Base-by-base conservation (phyloP, 1,140 invertebrate species). In the Zaprionus capensis region DNA sequence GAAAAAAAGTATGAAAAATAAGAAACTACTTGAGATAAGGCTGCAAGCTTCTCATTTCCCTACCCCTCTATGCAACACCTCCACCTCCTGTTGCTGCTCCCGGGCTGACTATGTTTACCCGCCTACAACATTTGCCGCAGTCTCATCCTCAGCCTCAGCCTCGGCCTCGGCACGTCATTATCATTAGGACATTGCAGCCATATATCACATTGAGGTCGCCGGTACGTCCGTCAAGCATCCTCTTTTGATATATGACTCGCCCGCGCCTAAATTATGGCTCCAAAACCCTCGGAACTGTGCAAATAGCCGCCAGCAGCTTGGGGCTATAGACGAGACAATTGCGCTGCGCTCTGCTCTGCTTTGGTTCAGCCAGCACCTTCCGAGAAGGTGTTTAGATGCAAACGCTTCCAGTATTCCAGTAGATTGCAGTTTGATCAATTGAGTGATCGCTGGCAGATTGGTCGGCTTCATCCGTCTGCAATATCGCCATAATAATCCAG, bases 221-320 rank as follows among this genome's bases (percentile, higher is more conserved):
- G 38, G 38, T 4, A 46, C n/a, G 67, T 15, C 41, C 67, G 61
- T 75, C 67, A 71, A 71, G 67, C 63, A 65, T 31, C 58, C 58
- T 28, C 31, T 41, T 63, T 59, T 74, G 72, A 86, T 73, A 82
- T 78, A 86, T 83, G 81, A 55, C 78, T 86, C 82, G 70, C 83
- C 82, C 83, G 83, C 83, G 76, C 83, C 83, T 86, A 87, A 86
- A 86, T 86, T 82, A 86, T 87, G 77, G 61, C 46, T 72, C 70
- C 49, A 68, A 65, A 67, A 44, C 55, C 14, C 56, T 70, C 55
- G 64, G 46, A 77, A 81, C 68, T 78, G 84, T 87, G 84, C 71
- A 87, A 87, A 87, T 87, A 87, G 83, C 83, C 83, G 83, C 58
- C 80, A 82, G 83, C 83, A 81, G 85, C 84, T 87, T 51, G 36